Evolutionary conservation across 1,140 invertebrate species (phyloP), one percentile per base, ranked within the genome.

Genomic region (Drosophila chauvacae): DNA sequence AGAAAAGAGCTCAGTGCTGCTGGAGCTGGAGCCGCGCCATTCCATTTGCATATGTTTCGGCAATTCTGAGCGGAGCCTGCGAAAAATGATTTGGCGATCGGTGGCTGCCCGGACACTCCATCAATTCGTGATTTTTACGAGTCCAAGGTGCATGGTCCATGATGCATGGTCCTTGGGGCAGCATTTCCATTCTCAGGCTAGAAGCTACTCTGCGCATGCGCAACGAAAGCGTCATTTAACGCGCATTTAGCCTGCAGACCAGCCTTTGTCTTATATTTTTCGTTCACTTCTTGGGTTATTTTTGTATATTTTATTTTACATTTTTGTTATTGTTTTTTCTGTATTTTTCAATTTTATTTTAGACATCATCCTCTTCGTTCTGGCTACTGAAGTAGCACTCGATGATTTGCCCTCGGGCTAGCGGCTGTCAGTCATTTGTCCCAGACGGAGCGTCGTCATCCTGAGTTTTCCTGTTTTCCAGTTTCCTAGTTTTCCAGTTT

Each of bases 61-160:
- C 84, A 88, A 88, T 90, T 90, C 85, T 76, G 85, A 69, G 86
- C 81, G 78, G 75, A 71, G 53, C 44, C 69, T 59, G 69, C 45
- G 69, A 91, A 82, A 92, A 91, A 91, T 91, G 79, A 92, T 92
- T 91, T 92, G 81, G 70, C 85, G 87, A 91, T 91, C 91, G 84
- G 68, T 80, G 73, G 68, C 28, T 20, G 37, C 48, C 86, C 81
- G 77, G 88, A 86, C 91, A 92, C 91, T 92, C 87, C 91, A 92
- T 92, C 91, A 91, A 92, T 92, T 92, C 91, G 87, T 92, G 91
- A 92, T 91, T 91, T 92, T 92, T 92, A 92, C 76, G 91, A 92
- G 84, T 91, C 72, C 86, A 88, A 91, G 90, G 86, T 91, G 81
- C 51, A 55, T 55, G 42, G 76, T 62, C 20, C 51, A 23, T 37